Conservation (phyloP, 2,113 vertebrate species). For the Pseudorasbora parva region DNA sequence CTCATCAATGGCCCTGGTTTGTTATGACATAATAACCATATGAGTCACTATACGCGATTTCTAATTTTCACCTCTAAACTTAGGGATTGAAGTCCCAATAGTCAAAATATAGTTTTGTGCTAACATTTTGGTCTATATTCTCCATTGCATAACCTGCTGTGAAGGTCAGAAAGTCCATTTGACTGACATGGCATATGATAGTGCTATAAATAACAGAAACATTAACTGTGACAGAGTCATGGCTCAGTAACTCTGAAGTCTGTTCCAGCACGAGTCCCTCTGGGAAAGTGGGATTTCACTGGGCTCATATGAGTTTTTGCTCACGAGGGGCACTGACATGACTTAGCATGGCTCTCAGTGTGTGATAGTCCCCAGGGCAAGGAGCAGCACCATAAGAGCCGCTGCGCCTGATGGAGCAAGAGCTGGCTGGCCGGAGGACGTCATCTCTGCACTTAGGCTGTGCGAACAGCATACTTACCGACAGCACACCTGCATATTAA, state of each 20-base stretch:
- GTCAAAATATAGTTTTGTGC: background rate
- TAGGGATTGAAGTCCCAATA: background rate
- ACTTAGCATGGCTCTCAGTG: slow-evolving; percentile 23
- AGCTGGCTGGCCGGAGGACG: slow-evolving; percentile 1
- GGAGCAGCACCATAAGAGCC: slow-evolving; percentile 32
- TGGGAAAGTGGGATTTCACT: slow-evolving; percentile 14
- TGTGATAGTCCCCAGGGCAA: slow-evolving; percentile 42
- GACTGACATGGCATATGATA: background rate
- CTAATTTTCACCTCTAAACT: background rate
- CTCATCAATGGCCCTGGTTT: background rate
- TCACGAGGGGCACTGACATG: slow-evolving; percentile 44
- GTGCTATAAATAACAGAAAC: slow-evolving; percentile 6
- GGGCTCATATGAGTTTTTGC: slow-evolving; percentile 27
- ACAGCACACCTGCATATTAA: slow-evolving; percentile 43
- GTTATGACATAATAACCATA: background rate
- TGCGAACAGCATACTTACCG: slow-evolving; percentile 33
- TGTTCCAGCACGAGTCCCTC: slow-evolving; percentile 14
- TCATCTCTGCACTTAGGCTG: background rate
- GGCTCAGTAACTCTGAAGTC: slow-evolving; percentile 21
- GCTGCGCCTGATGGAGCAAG: slow-evolving; percentile 33
- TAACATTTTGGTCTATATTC: background rate
- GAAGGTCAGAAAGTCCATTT: slow-evolving; percentile 27
- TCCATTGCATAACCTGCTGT: background rate
- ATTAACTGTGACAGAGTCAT: background rate
- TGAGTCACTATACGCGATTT: background rate